Percentiles rank a stretch among this genome's conserved stretches.
Conservation (phyloP, 2,113 vertebrate genomes). For the Misgurnus anguillicaudatus region DNA sequence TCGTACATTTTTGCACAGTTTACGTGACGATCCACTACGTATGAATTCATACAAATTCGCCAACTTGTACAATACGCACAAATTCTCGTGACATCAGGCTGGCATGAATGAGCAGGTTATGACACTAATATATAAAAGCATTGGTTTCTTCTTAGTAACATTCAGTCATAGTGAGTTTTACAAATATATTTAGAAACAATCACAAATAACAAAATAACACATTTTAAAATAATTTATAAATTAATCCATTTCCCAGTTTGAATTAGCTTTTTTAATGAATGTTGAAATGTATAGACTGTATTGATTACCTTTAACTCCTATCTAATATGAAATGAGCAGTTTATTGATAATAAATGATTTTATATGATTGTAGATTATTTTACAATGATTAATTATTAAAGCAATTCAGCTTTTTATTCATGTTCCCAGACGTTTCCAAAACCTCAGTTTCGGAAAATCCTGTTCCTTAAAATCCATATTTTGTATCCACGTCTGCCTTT, state of each 20-base stretch:
- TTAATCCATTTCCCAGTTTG: no score
- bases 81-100: no score
- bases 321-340: slow-evolving; percentile 9
- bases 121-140: neutral
- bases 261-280: neutral
- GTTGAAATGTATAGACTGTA: neutral
- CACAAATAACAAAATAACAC: neutral
- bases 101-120: neutral
- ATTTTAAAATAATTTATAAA: no score
- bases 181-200: neutral
- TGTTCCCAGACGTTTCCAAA: neutral
- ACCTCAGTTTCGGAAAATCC: no score
- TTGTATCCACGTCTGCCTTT: neutral
- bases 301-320: neutral
- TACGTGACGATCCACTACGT: no score
- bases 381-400: neutral
- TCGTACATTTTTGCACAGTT: no score
- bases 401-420: neutral
- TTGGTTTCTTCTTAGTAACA: neutral
- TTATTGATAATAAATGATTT: neutral
- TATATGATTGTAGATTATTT: neutral
- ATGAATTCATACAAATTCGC: no score
- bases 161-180: neutral
- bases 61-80: no score
- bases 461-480: neutral